Base-by-base conservation (phyloP, 2,797 vertebrate genomes). In the Monodelphis domestica region DNA sequence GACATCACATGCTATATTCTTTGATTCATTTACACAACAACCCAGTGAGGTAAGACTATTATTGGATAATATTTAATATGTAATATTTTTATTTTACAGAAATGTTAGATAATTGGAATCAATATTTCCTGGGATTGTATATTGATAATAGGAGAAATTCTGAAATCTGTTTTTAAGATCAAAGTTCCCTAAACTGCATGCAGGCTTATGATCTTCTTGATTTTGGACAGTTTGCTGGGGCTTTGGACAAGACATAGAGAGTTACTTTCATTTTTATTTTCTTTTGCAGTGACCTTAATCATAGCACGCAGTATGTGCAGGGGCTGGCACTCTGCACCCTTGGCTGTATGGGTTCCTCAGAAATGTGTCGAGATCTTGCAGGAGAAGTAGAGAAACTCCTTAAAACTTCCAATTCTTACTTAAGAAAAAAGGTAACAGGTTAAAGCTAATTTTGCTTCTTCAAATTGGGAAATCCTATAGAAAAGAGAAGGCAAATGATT, bases 381-480 rank as follows among this genome's bases (percentile, higher is more conserved):
- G 99, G 99, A 95, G 99, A 99, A 95, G 99, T 99, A 95, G 99
- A 99, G 98, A 99, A 99, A 98, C 99, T 99, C 96, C 99, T 99
- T 95, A 99, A 99, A 99, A 99, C 99, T n/a, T 99, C 99, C 90
- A 99, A 99, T 98, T 99, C 99, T 93, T 99, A 99, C 97, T 98
- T 99, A 98, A 99, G 99, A 97, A 99, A 99, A 99, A 99, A 99
- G 98, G 99, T 99, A 99, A 94, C 55, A 92, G 88, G 90, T 91
- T 95, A 52, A 92, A 96, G 89, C 14, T 3, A 91, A 92, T 78
- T 95, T 7, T 94, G 38, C 93, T 1, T 52, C 3, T 93, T 94
- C 95, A 28, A 33, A 89, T 89, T 93, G 94, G 87, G 17, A 29
- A 89, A 17, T 87, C 56, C 92, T 92, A 88, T 29, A 54, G 59